phyloP scores from a whole-genome alignment of 2,797 vertebrate species.

The Acanthis flammea region DNA sequence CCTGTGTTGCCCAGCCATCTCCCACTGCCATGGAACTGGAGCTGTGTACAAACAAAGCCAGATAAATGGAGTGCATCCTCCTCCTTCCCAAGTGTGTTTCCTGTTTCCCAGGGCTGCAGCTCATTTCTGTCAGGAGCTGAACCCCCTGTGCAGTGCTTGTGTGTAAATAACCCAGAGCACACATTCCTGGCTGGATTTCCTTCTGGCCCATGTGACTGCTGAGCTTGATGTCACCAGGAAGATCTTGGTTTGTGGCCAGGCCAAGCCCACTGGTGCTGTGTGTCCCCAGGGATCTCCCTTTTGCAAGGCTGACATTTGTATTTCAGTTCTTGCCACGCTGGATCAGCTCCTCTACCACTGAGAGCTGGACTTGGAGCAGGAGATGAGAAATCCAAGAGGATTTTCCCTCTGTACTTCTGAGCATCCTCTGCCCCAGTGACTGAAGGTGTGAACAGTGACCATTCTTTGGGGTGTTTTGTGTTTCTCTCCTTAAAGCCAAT shows the following conservation, averaged over 20 bases:
- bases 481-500: not conserved
- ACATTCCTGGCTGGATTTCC: slow-evolving; percentile 4
- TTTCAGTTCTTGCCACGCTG: not conserved
- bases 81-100: not conserved
- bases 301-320: not conserved
- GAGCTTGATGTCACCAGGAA: not conserved
- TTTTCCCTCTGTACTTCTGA: not conserved
- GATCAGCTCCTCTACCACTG: not conserved
- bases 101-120: slow-evolving; percentile 33
- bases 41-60: not conserved
- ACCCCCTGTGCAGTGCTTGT: not conserved
- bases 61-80: not conserved
- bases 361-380: not conserved
- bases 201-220: not conserved
- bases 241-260: not conserved
- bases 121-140: not conserved
- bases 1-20: not conserved
- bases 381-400: not conserved
- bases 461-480: not conserved
- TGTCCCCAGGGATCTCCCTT: not conserved
- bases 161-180: not conserved
- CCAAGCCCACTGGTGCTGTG: not conserved
- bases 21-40: not conserved
- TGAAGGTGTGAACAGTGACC: not conserved
- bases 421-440: not conserved